A percentile compares a stretch with the other conserved stretches of the same genome.
phyloP scores from a whole-genome alignment of 2,888 invertebrate genomes.

The Tethea ocularis region DNA sequence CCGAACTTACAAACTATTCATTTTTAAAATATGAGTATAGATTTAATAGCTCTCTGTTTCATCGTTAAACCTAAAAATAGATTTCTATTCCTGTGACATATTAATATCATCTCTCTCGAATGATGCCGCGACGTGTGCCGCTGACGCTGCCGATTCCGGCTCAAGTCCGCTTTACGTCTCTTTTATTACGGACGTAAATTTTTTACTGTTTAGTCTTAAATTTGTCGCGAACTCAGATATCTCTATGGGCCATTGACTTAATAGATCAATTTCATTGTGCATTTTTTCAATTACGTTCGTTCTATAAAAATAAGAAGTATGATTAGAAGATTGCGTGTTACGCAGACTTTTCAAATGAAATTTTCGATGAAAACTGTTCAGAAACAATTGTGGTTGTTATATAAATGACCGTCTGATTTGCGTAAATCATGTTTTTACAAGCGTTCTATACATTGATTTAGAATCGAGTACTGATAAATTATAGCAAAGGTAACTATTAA shows the following conservation, averaged over 20 bases:
- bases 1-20: too few species aligned
- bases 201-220: conserved; percentile 46
- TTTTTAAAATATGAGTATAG: too few species aligned
- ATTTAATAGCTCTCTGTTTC: not conserved
- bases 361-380: not conserved
- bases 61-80: not conserved
- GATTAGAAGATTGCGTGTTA: not conserved
- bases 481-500: too few species aligned
- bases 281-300: conserved; percentile 12
- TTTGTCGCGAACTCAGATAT: conserved; percentile 30
- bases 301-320: not conserved
- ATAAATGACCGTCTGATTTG: not conserved
- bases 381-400: not conserved
- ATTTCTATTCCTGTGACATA: not conserved
- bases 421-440: not conserved
- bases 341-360: not conserved
- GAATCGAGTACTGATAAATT: too few species aligned
- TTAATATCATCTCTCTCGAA: conserved; percentile 1
- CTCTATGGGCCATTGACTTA: conserved; percentile 25
- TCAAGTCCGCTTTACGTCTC: conserved; percentile 36
- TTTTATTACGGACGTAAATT: conserved; percentile 52
- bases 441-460: not conserved
- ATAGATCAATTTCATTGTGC: conserved; percentile 20
- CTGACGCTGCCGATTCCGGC: conserved; percentile 34
- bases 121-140: conserved; percentile 13